A percentile compares a stretch with the other conserved stretches of the same genome.
Conservation (phyloP, 2,113 vertebrate genomes). For the Regulus satrapa region DNA sequence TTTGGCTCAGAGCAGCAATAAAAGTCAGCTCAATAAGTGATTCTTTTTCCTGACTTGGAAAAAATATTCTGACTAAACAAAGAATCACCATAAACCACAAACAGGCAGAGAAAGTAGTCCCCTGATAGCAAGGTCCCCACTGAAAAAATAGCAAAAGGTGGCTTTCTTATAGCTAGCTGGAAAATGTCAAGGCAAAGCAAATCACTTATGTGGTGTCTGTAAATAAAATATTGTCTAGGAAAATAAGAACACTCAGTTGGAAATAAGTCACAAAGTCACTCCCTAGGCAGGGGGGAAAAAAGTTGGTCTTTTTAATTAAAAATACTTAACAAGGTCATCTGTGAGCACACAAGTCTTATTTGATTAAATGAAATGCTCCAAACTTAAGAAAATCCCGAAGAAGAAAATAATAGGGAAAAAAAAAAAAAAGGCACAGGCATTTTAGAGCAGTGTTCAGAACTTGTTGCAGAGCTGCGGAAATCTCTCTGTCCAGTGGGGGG, state of each 20-base stretch:
- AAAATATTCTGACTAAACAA: conserved; percentile 10
- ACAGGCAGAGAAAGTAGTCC: neutral
- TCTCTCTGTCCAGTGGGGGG: neutral
- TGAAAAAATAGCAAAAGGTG: neutral
- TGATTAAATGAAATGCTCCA: neutral
- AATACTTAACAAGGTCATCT: neutral
- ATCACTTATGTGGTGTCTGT: neutral
- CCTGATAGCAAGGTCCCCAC: neutral
- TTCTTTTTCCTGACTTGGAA: neutral
- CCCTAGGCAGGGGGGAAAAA: rapidly evolving
- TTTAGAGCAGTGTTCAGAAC: neutral
- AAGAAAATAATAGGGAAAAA: neutral
- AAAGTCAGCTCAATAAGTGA: conserved; percentile 46
- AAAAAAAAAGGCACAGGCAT: neutral
- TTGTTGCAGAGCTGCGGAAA: neutral
- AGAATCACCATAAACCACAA: neutral
- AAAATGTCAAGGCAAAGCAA: neutral
- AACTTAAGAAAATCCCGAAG: neutral
- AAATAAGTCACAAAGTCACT: neutral
- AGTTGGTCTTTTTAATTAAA: neutral
- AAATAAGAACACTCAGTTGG: neutral
- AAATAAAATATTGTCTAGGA: conserved; percentile 19
- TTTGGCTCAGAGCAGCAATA: conserved; percentile 51
- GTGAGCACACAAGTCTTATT: neutral
- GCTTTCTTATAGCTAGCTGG: neutral